Base-by-base conservation (phyloP, 2,797 vertebrate genomes). In the Crypturellus tataupa region DNA sequence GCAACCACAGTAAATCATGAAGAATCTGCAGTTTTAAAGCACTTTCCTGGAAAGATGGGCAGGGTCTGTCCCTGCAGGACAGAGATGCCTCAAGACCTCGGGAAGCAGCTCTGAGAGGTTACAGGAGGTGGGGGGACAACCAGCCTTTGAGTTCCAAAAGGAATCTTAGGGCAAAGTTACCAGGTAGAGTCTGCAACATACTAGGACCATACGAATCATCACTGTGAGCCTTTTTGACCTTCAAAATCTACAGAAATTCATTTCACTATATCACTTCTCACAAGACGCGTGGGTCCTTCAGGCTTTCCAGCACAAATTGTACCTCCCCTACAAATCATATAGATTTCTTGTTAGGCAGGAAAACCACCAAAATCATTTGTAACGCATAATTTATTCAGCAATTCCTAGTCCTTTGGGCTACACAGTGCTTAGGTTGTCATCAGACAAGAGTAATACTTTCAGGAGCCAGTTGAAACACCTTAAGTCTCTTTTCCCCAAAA, bases 351-450 rank as follows among this genome's bases (percentile, higher is more conserved):
- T 84, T n/a, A 62, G 80, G 12, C 49, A 90, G 31, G 95, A 95
- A 94, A 67, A 13, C 71, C 64, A 78, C 60, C 82, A 91, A 94
- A 90, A 91, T 87, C 1, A 91, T 88, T 75, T 80, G 68, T 80
- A 78, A 89, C 81, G 91, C 88, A 47, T 39, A 79, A 88, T n/a
- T 93, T 82, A 94, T 60, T 80, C 65, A 82, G 93, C 68, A 75
- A 55, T n/a, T 92, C 64, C 81, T 23, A 83, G 2, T 65, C 73
- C 40, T 73, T 89, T 49, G 37, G 56, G 81, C 60, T 9, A 92
- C 33, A 69, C 44, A 65, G 77, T 75, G 69, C 79, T 93, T 87
- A 69, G 53, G 65, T 37, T 93, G 81, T 72, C 90, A 92, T 51
- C 62, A 90, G 65, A 83, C 81, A 89, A 85, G 76, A 94, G 75